A percentile compares a stretch with the other conserved stretches of the same genome.
These are phyloP conservation scores for Eristalis tenax DNA, from an alignment of 2,888 invertebrate species.

Conservation along the genomic window DNA sequence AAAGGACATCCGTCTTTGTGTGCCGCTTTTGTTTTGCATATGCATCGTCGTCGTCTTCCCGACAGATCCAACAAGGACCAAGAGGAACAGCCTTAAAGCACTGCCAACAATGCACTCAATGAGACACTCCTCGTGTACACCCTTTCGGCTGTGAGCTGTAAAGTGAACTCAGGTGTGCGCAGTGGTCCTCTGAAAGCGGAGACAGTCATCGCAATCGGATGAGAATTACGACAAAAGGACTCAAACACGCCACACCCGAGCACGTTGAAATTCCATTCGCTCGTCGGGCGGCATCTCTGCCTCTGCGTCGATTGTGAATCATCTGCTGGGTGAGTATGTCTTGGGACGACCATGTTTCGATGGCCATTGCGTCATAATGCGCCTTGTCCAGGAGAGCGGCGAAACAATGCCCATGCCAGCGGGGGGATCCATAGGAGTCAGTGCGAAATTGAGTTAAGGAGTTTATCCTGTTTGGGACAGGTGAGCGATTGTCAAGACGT, in stretches of 20 bases:
- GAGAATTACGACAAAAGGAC: too few species aligned
- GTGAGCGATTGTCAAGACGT: neutral
- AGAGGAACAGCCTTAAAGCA: constrained; percentile 30
- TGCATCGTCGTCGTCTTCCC: neutral
- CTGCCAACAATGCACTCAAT: constrained; percentile 42
- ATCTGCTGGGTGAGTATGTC: too few species aligned
- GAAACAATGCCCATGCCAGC: neutral
- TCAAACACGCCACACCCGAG: too few species aligned
- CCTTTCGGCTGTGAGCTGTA: constrained; percentile 7
- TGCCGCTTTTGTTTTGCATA: constrained; percentile 11
- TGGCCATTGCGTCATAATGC: neutral
- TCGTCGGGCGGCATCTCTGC: neutral
- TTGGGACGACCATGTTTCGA: neutral
- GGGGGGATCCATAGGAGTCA: neutral
- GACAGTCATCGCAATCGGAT: too few species aligned
- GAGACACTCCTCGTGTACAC: constrained; percentile 30
- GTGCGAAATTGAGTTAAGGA: neutral
- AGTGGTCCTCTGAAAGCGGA: neutral
- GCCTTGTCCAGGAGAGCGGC: neutral
- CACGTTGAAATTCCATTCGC: neutral
- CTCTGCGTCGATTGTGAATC: too few species aligned
- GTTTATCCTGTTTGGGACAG: neutral
- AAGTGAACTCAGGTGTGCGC: constrained; percentile 15
- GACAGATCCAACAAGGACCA: constrained; percentile 1
- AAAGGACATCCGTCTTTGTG: constrained; percentile 37